Base-by-base conservation (phyloP, 2,888 invertebrate species). In the Cyrtodaria siliqua region DNA sequence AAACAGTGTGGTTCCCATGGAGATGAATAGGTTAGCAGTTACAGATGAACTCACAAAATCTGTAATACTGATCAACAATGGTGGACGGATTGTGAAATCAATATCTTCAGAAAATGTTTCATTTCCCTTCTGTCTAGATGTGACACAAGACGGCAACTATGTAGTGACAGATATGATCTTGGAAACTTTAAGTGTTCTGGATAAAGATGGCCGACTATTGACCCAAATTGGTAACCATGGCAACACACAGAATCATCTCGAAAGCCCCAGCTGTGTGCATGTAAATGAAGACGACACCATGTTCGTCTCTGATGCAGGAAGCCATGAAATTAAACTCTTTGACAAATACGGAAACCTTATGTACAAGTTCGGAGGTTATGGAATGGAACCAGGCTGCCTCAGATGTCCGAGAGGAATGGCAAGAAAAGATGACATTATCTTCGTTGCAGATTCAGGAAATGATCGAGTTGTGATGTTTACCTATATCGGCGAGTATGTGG, bases 391-490 rank as follows among this genome's bases (percentile, higher is more conserved):
- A 1, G 81, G 79, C 0, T 60, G 78, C 24, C 57, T 85, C 9
- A 67, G 67, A 42, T 83, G 82, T 47, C 85, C 85, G 0, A 79
- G 74, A 61, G 83, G 81, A 16, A 47, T 83, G 2, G 68, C 72
- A 24, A 44, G 73, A 20, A 75, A 77, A 18, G 42, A 29, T 12
- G 49, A 76, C 18, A 24, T 63, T 16, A 55, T 85, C 2, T 78
- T 79, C 57, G 82, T 85, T 2, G 81, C 83, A 20, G 85, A 85
- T 71, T 79, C 85, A 27, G 85, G 85, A 12, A 85, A 83, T 55
- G 73, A 83, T 56, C 53, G 83, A 52, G 74, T 85, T 2, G 76
- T 82, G 9, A 62, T 78, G 38, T 85, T 74, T 59, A 64, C 81
- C 16, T 61, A 61, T 23, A 42, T 53, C 9, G 85, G 85, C 9